Conservation (phyloP, 2,888 invertebrate genomes). For the Heteromurus nitidus region DNA sequence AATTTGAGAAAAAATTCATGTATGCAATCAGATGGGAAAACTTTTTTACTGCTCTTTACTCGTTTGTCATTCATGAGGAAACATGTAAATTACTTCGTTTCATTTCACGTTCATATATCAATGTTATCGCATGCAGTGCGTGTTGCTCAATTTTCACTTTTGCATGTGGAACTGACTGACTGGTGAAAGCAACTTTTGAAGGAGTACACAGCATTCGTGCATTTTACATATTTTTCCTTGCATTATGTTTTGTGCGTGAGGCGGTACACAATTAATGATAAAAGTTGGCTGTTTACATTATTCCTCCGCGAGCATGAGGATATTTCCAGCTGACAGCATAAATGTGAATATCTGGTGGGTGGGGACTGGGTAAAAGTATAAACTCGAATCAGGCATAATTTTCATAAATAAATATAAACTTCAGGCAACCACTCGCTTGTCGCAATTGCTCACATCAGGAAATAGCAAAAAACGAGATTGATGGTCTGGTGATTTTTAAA, state of each 20-base stretch:
- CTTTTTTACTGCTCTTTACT: constrained; percentile 40
- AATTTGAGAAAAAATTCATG: constrained; percentile 39
- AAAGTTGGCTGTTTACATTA: constrained; percentile 15
- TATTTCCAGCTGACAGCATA: not conserved
- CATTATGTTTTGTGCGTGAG: not conserved
- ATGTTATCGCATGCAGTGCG: constrained; percentile 21
- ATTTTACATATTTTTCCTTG: not conserved
- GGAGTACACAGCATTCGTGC: not conserved
- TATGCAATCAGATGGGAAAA: constrained; percentile 46
- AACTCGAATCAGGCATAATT: constrained; percentile 28
- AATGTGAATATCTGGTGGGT: constrained; percentile 8
- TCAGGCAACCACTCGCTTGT: constrained; percentile 21
- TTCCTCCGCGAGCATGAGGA: constrained; percentile 12
- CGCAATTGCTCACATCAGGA: constrained; percentile 21
- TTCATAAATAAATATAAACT: constrained; percentile 45
- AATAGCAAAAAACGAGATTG: constrained; percentile 56
- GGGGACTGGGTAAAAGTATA: not conserved
- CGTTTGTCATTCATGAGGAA: constrained; percentile 46
- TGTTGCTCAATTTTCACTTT: constrained; percentile 13
- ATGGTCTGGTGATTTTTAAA: constrained; percentile 51
- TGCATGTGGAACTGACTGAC: not conserved
- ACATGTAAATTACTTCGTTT: constrained; percentile 58
- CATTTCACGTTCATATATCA: constrained; percentile 25
- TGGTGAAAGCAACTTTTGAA: not conserved
- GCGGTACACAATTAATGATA: constrained; percentile 26